Conservation (phyloP, 2,888 invertebrate species). For the Parnassius orleans region DNA sequence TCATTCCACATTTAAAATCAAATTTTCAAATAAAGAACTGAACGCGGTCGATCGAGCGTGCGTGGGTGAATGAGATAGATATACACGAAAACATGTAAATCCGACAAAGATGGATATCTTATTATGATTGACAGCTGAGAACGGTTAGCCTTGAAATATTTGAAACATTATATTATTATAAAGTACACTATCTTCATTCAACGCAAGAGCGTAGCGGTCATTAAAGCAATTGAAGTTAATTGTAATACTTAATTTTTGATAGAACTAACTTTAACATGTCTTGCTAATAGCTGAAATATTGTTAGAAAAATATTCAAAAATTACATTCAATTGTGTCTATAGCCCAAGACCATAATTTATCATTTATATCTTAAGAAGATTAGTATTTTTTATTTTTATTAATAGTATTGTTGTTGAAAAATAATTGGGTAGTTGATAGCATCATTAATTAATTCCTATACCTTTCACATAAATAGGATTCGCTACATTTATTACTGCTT, state of each 20-base stretch:
- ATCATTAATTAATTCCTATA: too few species aligned
- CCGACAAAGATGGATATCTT: slow-evolving; percentile 72
- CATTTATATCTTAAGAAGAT: too few species aligned
- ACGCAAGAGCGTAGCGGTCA: slow-evolving; percentile 66
- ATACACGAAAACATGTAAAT: slow-evolving; percentile 50
- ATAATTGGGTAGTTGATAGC: too few species aligned
- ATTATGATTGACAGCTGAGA: slow-evolving; percentile 82
- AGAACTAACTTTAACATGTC: not conserved
- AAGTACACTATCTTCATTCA: slow-evolving; percentile 76
- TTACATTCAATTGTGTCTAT: too few species aligned
- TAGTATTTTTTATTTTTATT: too few species aligned
- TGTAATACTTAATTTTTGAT: not conserved
- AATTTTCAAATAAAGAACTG: slow-evolving; percentile 79
- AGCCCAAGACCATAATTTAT: too few species aligned
- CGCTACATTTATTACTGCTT: too few species aligned
- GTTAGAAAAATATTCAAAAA: too few species aligned
- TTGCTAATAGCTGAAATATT: not conserved
- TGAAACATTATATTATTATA: slow-evolving; percentile 81
- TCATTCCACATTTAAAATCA: slow-evolving; percentile 81
- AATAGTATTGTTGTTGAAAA: too few species aligned
- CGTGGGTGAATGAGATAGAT: slow-evolving; percentile 55
- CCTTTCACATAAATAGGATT: too few species aligned
- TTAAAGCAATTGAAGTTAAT: slow-evolving; percentile 28
- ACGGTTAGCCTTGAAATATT: slow-evolving; percentile 82
- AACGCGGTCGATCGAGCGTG: slow-evolving; percentile 64